Evolutionary conservation across 1,140 invertebrate species (phyloP).

Genomic region (Drosophila leontia): DNA sequence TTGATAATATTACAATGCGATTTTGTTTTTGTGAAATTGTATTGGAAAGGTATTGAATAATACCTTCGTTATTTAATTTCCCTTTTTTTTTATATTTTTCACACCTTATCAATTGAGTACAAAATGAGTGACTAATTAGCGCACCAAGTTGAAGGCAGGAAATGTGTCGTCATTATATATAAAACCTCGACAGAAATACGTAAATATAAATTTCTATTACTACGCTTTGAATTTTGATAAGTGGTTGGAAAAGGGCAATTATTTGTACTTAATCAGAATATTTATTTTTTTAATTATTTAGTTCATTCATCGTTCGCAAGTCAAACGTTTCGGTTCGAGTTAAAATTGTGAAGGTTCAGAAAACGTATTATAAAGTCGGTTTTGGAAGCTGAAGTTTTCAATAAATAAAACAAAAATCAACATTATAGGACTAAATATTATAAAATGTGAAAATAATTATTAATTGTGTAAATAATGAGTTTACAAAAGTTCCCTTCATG

Average conservation of each 20-base stretch:
- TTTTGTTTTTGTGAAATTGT: background rate
- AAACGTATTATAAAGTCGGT: background rate
- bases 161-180: constrained; percentile 1
- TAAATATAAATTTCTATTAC: background rate
- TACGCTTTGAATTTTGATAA: background rate
- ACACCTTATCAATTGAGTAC: constrained; percentile 1
- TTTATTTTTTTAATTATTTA: background rate
- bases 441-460: background rate
- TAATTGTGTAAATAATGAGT: background rate
- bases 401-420: background rate
- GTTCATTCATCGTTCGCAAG: background rate
- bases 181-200: background rate
- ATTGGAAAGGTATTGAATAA: too few relatives aligned
- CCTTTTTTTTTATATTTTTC: too few relatives aligned
- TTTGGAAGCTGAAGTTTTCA: background rate
- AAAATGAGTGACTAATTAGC: constrained; percentile 1
- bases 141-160: background rate
- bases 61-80: background rate
- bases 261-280: background rate
- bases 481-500: too few relatives aligned
- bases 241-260: background rate
- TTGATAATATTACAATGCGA: constrained; percentile 6
- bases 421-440: too few relatives aligned
- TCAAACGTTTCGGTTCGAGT: constrained; percentile 1
- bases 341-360: background rate